Evolutionary conservation across 2,888 invertebrate species (phyloP).

Genomic region (Athetis lepigone): DNA sequence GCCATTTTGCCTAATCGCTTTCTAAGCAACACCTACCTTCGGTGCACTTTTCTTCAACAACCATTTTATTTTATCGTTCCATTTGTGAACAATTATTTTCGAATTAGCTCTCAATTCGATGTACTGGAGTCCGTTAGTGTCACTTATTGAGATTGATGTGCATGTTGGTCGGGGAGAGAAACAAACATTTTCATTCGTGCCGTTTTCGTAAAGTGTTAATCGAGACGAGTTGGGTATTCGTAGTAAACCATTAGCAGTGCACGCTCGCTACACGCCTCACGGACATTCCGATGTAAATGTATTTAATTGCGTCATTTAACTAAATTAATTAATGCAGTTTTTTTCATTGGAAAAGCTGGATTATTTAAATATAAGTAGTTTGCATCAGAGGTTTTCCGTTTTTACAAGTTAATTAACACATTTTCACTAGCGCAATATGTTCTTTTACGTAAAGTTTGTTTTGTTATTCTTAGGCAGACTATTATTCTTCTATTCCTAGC

Average conservation of each 20-base stretch:
- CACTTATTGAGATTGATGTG: slow-evolving; percentile 63
- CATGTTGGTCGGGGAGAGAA: slow-evolving; percentile 47
- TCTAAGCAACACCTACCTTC: slow-evolving; percentile 40
- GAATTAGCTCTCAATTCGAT: slow-evolving; percentile 55
- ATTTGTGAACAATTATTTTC: slow-evolving; percentile 64
- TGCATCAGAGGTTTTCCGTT: slow-evolving; percentile 17
- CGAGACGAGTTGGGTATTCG: slow-evolving; percentile 53
- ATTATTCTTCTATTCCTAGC: slow-evolving; percentile 15
- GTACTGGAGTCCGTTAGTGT: slow-evolving; percentile 42
- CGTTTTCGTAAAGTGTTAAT: slow-evolving; percentile 29
- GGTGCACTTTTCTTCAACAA: slow-evolving; percentile 54
- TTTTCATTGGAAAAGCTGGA: slow-evolving; percentile 10
- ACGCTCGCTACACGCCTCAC: slow-evolving; percentile 41
- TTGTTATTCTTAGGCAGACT: background rate
- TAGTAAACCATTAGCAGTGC: slow-evolving; percentile 54
- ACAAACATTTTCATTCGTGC: slow-evolving; percentile 46
- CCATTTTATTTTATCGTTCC: slow-evolving; percentile 55
- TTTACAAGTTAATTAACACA: slow-evolving; percentile 22
- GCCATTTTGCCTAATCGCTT: slow-evolving; percentile 55
- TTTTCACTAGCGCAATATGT: background rate
- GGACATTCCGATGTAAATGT: slow-evolving; percentile 61
- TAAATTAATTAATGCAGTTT: slow-evolving; percentile 42
- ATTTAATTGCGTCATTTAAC: slow-evolving; percentile 62
- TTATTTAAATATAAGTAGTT: slow-evolving; percentile 19
- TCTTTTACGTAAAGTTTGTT: slow-evolving; percentile 5